Percentiles rank a stretch among this genome's conserved stretches.
phyloP scores from a whole-genome alignment of 2,888 invertebrate species.

The Leucania comma region DNA sequence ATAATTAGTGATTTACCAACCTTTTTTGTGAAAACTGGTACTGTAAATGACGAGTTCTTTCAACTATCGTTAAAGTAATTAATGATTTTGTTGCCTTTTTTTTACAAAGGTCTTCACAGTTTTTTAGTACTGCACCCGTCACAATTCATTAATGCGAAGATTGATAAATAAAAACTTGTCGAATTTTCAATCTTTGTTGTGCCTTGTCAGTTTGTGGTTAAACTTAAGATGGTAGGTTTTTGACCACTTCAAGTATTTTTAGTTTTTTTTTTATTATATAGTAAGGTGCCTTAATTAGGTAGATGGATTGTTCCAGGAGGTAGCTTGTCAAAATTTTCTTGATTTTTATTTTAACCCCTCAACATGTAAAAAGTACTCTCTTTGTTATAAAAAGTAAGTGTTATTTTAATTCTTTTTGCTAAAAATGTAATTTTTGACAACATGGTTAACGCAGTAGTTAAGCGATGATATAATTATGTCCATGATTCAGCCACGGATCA shows the following conservation, averaged over 20 bases:
- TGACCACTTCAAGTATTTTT: not conserved
- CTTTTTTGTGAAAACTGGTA: constrained; percentile 5
- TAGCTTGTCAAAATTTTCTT: not conserved
- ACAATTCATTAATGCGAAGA: constrained; percentile 15
- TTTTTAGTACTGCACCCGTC: constrained; percentile 13
- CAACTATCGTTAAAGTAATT: constrained; percentile 9
- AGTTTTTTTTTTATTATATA: not conserved
- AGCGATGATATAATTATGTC: too few species aligned
- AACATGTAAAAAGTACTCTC: too few species aligned
- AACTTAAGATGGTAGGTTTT: not conserved
- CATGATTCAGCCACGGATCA: too few species aligned
- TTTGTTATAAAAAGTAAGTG: too few species aligned
- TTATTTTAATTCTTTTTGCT: too few species aligned
- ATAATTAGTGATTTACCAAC: not conserved
- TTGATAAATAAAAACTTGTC: constrained; percentile 4
- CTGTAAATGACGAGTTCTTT: constrained; percentile 7
- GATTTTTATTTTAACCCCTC: not conserved
- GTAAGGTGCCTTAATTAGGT: not conserved
- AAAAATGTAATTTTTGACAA: too few species aligned
- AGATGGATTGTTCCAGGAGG: not conserved
- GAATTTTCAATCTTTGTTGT: not conserved
- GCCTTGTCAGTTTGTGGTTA: not conserved
- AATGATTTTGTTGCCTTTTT: constrained; percentile 10
- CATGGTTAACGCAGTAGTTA: too few species aligned
- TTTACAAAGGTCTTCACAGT: constrained; percentile 2